Evolutionary conservation across 2,888 invertebrate genomes (phyloP), one percentile per base, ranked within the genome.

Genomic region (Panorpa germanica): DNA sequence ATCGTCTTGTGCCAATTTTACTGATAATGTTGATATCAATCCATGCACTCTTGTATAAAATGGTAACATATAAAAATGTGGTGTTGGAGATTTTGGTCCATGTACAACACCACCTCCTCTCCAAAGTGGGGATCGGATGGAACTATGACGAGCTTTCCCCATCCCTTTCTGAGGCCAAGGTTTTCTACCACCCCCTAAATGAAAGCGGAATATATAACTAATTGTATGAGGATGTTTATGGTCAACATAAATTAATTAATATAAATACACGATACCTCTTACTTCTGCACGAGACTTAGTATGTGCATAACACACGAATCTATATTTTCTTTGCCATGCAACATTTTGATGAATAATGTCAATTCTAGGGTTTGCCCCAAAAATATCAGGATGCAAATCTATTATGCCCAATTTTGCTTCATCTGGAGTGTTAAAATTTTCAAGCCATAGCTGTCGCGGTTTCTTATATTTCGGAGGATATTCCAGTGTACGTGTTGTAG

Each of bases 91-190:
- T 23, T 93, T 67, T 0, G 95, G 95, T 0, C 96, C 98, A 46
- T 91, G 85, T 4, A 70, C 68, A 25, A 75, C 49, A 25, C 90
- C 95, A 45, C 95, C 90, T 1, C 76, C 73, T 37, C 60, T 62
- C 55, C 73, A 93, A 2, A 91, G 48, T 0, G 95, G 95, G 3
- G 93, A 85, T 33, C 90, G 65, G 34, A 83, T 82, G 8, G 86
- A 88, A 9, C 93, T 90, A 47, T 93, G 93, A 24, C 96, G 67
- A 2, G 96, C 82, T 40, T 69, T 65, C 1, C 98, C 98, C 16
- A 65, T 47, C 13, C 91, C 90, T 56, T 98, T 98, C 49, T 98
- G 98, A 1, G 85, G 86, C 91, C 93, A 95, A 0, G 96, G 96
- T 45, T 98, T 96, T 15, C 66, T 63, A 0, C 88, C 88, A 30